These are phyloP conservation scores for Aurelia sp. DNA, from an alignment of 30 jellyfish, hydroid and myxozoan species.

Conservation along the genomic window DNA sequence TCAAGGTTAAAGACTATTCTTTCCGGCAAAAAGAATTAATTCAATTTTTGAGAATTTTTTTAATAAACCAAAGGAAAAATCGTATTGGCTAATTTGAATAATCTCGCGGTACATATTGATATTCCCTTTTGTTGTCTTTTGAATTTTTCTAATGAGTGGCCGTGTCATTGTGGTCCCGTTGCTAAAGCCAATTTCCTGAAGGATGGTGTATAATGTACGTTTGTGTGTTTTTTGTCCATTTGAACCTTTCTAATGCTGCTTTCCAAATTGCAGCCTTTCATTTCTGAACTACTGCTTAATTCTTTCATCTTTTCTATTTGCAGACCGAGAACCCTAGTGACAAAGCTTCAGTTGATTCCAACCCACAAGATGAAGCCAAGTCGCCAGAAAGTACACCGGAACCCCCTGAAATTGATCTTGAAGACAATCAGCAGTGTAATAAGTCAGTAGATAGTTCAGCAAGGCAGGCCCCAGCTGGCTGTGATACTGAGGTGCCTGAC, in stretches of 20 bases:
- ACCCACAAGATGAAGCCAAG: not conserved
- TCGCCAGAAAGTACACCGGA: not conserved
- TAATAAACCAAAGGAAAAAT: too few relatives aligned
- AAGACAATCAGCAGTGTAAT: not conserved
- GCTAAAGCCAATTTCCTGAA: too few relatives aligned
- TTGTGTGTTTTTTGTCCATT: not conserved
- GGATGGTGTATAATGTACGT: not conserved
- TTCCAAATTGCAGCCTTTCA: not conserved
- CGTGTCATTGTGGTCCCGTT: too few relatives aligned
- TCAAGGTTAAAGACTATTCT: too few relatives aligned
- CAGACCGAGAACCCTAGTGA: not conserved
- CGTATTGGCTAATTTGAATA: too few relatives aligned
- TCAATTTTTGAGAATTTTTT: too few relatives aligned
- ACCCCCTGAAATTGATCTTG: not conserved
- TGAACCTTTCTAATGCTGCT: not conserved
- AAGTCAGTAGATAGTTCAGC: not conserved
- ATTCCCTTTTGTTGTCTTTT: too few relatives aligned
- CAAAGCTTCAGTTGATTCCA: too few relatives aligned
- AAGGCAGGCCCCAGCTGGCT: conserved; percentile 4
- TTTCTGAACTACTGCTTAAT: not conserved
- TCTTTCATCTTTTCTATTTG: not conserved
- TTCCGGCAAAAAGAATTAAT: too few relatives aligned
- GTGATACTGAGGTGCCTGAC: not conserved
- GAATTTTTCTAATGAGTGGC: too few relatives aligned
- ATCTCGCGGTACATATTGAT: too few relatives aligned